A percentile compares a stretch with the other conserved stretches of the same genome.
Conservation (phyloP, 2,113 vertebrate species). For the Labrus mixtus region DNA sequence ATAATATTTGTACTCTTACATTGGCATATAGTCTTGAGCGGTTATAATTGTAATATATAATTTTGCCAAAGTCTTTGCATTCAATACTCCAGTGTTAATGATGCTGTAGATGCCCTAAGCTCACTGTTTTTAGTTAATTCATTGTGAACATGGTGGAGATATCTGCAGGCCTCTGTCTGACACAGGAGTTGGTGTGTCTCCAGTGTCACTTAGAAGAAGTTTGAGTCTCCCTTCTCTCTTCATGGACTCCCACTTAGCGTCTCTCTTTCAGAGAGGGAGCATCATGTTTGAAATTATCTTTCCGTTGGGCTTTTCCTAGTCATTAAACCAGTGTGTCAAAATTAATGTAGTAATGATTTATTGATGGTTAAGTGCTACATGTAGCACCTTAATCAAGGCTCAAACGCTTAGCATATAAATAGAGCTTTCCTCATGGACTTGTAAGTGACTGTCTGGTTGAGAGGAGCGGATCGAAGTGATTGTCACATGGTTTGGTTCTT, state of each 20-base stretch:
- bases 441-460: slow-evolving; percentile 29
- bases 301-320: slow-evolving; percentile 16
- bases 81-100: neutral
- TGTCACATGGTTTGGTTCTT: slow-evolving; percentile 59
- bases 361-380: slow-evolving; percentile 24
- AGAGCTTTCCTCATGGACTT: slow-evolving; percentile 28
- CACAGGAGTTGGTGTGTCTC: neutral
- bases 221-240: neutral
- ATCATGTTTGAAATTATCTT: slow-evolving; percentile 25
- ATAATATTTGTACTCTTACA: no score
- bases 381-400: slow-evolving; percentile 32
- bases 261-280: neutral
- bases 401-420: slow-evolving; percentile 43
- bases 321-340: slow-evolving; percentile 26
- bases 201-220: neutral
- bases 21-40: neutral
- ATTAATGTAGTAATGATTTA: slow-evolving; percentile 48
- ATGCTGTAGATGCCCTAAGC: neutral
- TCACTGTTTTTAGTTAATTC: neutral
- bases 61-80: neutral
- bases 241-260: neutral
- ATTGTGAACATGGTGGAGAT: neutral
- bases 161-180: neutral
- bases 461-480: slow-evolving; percentile 69
- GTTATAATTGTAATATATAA: neutral